Conservation (phyloP, 2,888 invertebrate genomes). For the Chouioia cunea region DNA sequence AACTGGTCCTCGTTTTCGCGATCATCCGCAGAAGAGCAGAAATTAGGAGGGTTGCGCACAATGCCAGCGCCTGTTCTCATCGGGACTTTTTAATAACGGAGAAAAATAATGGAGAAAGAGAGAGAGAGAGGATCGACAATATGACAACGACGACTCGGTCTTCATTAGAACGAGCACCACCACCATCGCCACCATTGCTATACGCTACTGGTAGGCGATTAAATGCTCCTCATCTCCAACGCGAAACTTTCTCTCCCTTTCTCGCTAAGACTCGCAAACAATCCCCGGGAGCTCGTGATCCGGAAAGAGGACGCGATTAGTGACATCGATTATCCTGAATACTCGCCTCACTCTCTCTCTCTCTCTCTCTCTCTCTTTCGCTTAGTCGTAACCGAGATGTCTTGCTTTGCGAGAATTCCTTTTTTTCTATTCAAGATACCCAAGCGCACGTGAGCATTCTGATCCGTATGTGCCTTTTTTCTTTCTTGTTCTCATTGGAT, state of each 20-base stretch:
- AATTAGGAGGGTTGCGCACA: slow-evolving; percentile 42
- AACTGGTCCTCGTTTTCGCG: slow-evolving; percentile 41
- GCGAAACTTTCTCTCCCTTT: neutral
- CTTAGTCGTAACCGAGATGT: neutral
- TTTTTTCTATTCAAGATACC: neutral
- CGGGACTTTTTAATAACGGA: slow-evolving; percentile 66
- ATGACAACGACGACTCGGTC: slow-evolving; percentile 46
- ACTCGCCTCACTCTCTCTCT: neutral
- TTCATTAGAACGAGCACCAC: slow-evolving; percentile 58
- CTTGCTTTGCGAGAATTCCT: neutral
- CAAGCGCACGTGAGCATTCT: too few species aligned
- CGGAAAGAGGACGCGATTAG: slow-evolving; percentile 48
- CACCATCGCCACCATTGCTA: neutral
- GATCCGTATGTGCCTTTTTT: neutral
- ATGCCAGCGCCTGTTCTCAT: slow-evolving; percentile 17
- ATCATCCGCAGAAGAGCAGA: slow-evolving; percentile 40
- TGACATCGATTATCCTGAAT: slow-evolving; percentile 46
- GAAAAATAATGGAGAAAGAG: slow-evolving; percentile 66
- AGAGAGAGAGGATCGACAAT: slow-evolving; percentile 54
- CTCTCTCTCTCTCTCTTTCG: slow-evolving; percentile 3
- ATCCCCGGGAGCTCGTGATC: slow-evolving; percentile 39
- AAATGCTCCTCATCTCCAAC: slow-evolving; percentile 10
- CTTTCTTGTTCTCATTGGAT: neutral
- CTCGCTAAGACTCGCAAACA: slow-evolving; percentile 33
- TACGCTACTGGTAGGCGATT: neutral